Conservation (phyloP, 2,113 vertebrate genomes). For the Lepidothrix coronata region DNA sequence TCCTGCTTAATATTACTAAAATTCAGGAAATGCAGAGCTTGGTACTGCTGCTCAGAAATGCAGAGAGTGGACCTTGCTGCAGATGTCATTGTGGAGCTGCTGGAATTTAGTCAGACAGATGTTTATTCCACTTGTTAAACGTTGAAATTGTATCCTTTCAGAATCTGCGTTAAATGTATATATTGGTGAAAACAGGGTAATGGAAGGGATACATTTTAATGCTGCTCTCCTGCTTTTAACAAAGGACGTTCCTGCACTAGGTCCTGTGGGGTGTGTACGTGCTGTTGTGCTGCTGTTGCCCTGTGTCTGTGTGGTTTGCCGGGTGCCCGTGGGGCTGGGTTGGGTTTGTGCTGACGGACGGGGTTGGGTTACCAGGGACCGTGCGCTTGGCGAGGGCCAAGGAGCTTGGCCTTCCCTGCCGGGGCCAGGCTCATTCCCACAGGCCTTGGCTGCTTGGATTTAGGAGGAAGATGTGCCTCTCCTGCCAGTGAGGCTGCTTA, state of each 20-base stretch:
- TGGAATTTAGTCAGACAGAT: background rate
- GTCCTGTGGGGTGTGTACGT: background rate
- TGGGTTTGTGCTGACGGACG: background rate
- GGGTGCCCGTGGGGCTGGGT: background rate
- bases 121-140: background rate
- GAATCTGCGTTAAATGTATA: background rate
- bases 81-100: background rate
- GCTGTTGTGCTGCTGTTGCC: background rate
- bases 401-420: background rate
- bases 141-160: background rate
- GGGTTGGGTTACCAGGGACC: background rate
- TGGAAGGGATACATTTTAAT: background rate
- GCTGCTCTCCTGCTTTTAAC: background rate
- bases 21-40: background rate
- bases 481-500: background rate
- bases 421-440: background rate
- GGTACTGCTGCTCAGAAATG: background rate
- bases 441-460: background rate
- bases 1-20: background rate
- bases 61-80: background rate
- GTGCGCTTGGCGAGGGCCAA: background rate
- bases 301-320: background rate
- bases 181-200: background rate
- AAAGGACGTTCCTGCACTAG: background rate
- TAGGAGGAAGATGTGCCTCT: background rate